phyloP scores from a whole-genome alignment of 2,113 vertebrate genomes.

The Willisornis vidua region DNA sequence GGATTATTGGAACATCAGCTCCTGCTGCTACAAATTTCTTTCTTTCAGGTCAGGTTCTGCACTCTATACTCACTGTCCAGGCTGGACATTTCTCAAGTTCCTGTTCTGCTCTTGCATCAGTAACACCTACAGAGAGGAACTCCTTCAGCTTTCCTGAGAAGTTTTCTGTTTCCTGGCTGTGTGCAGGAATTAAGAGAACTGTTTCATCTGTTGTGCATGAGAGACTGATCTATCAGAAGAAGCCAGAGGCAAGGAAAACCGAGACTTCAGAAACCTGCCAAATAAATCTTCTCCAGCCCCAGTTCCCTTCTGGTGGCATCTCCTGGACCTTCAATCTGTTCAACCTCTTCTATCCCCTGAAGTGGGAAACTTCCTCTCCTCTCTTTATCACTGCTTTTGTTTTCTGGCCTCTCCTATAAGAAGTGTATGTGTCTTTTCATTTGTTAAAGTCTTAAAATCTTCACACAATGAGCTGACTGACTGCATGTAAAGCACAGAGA shows the following conservation, averaged over 20 bases:
- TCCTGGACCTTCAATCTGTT: neutral
- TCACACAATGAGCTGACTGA: neutral
- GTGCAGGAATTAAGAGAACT: neutral
- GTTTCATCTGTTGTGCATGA: neutral
- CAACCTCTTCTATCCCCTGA: neutral
- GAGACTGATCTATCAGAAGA: neutral
- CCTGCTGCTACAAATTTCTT: neutral
- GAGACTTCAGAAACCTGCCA: neutral
- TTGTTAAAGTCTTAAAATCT: neutral
- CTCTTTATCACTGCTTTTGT: neutral
- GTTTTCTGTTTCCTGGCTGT: neutral
- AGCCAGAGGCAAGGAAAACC: neutral
- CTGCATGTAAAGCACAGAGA: neutral
- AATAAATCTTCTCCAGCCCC: neutral
- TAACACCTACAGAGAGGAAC: neutral
- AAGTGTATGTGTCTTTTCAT: neutral
- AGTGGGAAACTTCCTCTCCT: neutral
- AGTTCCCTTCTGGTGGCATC: neutral
- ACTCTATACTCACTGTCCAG: neutral
- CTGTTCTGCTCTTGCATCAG: neutral
- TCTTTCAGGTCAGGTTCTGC: neutral
- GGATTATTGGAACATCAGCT: neutral
- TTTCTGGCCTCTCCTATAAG: neutral
- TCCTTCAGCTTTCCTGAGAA: neutral
- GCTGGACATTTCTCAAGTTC: fast-evolving